phyloP scores from a whole-genome alignment of 2,113 vertebrate species.

The Orthonyx spaldingii region DNA sequence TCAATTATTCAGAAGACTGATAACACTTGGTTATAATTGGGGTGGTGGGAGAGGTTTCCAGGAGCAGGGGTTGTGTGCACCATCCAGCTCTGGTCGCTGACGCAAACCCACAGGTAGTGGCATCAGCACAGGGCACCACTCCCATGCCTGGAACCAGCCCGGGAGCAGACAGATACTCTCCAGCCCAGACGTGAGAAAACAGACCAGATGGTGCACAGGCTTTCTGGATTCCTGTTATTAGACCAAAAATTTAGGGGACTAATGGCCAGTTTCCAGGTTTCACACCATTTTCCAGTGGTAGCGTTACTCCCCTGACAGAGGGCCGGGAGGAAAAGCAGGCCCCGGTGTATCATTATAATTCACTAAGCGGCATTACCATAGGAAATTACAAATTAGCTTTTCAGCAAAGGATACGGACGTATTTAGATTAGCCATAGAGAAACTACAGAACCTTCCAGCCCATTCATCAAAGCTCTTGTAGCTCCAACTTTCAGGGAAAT shows the following conservation, averaged over 20 bases:
- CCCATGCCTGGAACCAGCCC: not conserved
- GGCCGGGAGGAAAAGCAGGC: not conserved
- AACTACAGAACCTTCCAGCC: conserved; percentile 5
- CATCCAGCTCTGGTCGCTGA: fast-evolving
- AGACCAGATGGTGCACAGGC: not conserved
- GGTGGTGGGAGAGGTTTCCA: conserved; percentile 44
- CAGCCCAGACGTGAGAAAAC: not conserved
- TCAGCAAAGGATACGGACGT: not conserved
- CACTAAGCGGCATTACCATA: conserved; percentile 9
- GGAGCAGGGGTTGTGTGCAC: not conserved
- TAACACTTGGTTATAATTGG: conserved; percentile 46
- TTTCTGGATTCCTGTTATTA: not conserved
- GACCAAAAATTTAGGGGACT: not conserved
- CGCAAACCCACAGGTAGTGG: not conserved
- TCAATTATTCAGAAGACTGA: conserved; percentile 63
- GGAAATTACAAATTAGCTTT: conserved; percentile 60
- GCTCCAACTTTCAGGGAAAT: conserved; percentile 20
- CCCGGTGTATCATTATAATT: not conserved
- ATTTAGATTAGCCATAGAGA: conserved; percentile 24
- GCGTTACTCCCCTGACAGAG: not conserved
- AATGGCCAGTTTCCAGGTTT: conserved; percentile 26
- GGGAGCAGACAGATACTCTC: not conserved
- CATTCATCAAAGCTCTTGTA: conserved; percentile 6
- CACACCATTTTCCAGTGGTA: not conserved
- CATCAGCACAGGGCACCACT: not conserved